A percentile compares a stretch with the other conserved stretches of the same genome.
These are phyloP conservation scores for Chalcosyrphus nemorum DNA, from an alignment of 2,888 invertebrate genomes.

Conservation along the genomic window DNA sequence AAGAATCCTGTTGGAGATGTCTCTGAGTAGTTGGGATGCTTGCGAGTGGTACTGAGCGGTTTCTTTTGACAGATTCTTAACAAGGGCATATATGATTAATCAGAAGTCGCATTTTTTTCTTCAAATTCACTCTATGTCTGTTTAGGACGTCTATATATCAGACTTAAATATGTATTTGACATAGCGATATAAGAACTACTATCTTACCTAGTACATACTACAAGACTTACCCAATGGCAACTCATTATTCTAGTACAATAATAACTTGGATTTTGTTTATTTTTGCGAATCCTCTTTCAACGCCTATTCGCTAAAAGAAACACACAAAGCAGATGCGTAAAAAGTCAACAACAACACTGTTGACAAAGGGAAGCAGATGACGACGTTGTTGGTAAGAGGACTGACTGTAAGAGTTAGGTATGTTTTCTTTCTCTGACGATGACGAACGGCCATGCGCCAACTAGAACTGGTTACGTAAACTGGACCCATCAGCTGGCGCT, in stretches of 20 bases:
- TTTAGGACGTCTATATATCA: no score
- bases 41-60: no score
- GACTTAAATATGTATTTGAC: no score
- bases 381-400: no score
- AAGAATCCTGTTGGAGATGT: no score
- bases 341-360: slow-evolving; percentile 12
- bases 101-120: no score
- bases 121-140: no score
- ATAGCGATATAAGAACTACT: background rate
- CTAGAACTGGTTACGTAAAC: slow-evolving; percentile 43
- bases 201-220: background rate
- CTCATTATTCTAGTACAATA: slow-evolving; percentile 19
- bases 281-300: background rate
- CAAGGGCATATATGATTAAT: no score
- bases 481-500: slow-evolving; percentile 32
- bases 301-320: slow-evolving; percentile 12
- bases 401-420: background rate
- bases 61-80: no score
- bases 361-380: background rate
- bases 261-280: background rate
- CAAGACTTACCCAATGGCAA: background rate
- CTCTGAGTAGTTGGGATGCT: no score
- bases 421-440: background rate
- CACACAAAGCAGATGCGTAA: background rate
- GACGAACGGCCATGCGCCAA: slow-evolving; percentile 33